phyloP scores from a whole-genome alignment of 2,113 vertebrate species.

The Pyrgilauda ruficollis region DNA sequence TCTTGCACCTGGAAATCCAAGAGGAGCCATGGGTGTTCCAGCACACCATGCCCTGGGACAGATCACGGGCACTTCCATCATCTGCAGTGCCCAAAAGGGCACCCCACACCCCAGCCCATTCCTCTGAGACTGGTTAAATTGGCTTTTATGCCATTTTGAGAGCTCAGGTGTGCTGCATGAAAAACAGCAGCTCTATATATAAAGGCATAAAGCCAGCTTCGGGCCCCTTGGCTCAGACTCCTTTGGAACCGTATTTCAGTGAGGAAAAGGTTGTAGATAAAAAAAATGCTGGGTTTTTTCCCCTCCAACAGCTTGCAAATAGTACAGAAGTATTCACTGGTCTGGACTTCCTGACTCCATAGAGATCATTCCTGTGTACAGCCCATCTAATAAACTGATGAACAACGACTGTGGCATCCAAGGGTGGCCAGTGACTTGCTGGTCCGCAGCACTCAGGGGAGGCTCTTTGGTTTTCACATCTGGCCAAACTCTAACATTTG shows the following conservation, averaged over 20 bases:
- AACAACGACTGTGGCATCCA: background rate
- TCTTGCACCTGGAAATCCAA: background rate
- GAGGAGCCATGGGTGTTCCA: background rate
- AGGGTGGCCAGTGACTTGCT: background rate
- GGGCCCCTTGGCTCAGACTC: background rate
- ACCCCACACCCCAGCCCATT: background rate
- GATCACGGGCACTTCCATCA: accelerated
- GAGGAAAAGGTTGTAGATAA: background rate
- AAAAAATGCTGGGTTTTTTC: background rate
- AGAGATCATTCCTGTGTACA: background rate
- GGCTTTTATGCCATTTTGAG: background rate
- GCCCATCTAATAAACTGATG: background rate
- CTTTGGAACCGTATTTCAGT: background rate
- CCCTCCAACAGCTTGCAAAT: background rate
- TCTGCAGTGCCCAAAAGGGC: background rate
- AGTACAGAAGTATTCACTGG: background rate
- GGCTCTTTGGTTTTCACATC: background rate
- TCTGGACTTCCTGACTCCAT: background rate
- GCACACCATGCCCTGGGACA: background rate
- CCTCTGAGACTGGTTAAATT: background rate
- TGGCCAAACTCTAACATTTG: constrained; percentile 16
- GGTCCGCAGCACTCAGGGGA: background rate
- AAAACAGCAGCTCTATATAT: background rate
- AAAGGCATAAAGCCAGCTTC: background rate
- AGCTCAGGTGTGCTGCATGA: background rate